Conservation (phyloP, 1,140 invertebrate species). For the Octopus sinensis region DNA sequence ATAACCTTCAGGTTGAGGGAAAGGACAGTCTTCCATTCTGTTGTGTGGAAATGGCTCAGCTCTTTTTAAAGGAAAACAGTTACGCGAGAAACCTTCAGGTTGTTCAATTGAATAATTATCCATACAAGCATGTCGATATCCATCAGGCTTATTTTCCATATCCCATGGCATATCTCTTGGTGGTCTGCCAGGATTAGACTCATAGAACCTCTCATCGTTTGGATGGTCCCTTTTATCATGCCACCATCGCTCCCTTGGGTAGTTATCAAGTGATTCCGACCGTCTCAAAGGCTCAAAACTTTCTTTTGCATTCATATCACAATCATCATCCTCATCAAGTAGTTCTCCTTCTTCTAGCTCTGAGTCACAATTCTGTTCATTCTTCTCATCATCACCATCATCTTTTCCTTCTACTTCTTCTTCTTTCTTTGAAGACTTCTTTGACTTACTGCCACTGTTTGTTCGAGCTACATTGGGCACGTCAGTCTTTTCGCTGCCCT, state of each 20-base stretch:
- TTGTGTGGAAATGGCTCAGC: neutral
- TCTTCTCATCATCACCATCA: neutral
- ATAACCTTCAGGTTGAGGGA: neutral
- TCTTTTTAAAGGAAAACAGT: neutral
- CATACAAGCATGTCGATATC: neutral
- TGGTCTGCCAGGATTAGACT: too few relatives aligned
- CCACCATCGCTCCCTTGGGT: neutral
- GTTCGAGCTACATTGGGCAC: neutral
- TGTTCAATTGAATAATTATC: neutral
- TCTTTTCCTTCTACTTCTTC: neutral
- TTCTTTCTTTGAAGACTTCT: neutral
- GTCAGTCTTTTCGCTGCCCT: neutral
- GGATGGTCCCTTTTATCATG: neutral
- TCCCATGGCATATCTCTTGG: too few relatives aligned
- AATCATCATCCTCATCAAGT: neutral
- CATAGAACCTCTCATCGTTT: neutral
- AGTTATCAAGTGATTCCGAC: neutral
- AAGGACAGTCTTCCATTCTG: neutral
- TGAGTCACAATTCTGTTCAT: neutral
- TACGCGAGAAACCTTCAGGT: neutral
- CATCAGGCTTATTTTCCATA: neutral
- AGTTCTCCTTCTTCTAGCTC: slow-evolving; percentile 8
- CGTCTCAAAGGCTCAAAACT: too few relatives aligned
- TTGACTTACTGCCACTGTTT: neutral
- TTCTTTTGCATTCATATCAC: too few relatives aligned